Percentiles rank a stretch among this genome's conserved stretches.
Conservation (phyloP, 2,797 vertebrate species). For the Bufotes viridis region DNA sequence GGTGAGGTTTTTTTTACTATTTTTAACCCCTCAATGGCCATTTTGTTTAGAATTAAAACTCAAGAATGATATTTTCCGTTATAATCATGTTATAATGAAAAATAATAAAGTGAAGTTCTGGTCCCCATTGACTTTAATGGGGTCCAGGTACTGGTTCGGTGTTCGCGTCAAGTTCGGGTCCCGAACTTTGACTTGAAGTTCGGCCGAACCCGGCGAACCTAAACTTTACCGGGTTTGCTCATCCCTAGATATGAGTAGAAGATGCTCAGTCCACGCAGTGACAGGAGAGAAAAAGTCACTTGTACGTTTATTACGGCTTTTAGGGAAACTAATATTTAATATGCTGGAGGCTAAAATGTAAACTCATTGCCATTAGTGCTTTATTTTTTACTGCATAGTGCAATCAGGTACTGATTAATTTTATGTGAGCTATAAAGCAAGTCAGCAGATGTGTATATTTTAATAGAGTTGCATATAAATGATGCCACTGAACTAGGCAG, state of each 20-base stretch:
- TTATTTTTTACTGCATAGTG: slow-evolving; percentile 45
- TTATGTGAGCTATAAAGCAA: slow-evolving; percentile 50
- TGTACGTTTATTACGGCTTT: slow-evolving; percentile 2
- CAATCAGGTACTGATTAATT: slow-evolving; percentile 54
- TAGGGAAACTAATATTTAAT: slow-evolving; percentile 38
- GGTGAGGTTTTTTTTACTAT: no score
- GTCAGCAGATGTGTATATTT: slow-evolving; percentile 47
- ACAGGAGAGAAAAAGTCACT: not conserved
- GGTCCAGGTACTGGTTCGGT: no score
- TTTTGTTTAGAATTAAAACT: no score
- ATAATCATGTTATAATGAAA: no score
- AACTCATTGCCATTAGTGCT: slow-evolving; percentile 38
- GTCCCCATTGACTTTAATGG: no score
- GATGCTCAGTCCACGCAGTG: not conserved
- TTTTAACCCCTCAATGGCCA: no score
- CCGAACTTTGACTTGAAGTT: no score
- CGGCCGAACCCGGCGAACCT: no score
- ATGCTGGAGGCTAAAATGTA: slow-evolving; percentile 35
- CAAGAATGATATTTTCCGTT: no score
- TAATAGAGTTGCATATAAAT: slow-evolving; percentile 33
- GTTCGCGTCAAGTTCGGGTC: no score
- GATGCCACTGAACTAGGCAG: not conserved
- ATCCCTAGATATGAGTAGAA: not conserved
- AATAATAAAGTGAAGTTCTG: no score
- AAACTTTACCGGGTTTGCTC: no score